Conservation (phyloP, 2,113 vertebrate genomes). For the Cyanocitta stelleri region DNA sequence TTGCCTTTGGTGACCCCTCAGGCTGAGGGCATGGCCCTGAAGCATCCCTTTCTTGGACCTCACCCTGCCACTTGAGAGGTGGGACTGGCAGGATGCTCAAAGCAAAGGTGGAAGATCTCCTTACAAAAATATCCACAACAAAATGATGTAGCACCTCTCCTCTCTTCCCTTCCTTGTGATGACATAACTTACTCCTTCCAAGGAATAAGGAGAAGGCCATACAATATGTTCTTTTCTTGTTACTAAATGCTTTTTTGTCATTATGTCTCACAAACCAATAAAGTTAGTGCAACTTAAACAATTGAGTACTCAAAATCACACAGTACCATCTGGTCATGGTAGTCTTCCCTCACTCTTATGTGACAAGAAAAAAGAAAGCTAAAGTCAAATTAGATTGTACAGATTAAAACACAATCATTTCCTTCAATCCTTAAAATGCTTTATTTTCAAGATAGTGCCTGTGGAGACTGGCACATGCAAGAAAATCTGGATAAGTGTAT, state of each 20-base stretch:
- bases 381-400: neutral
- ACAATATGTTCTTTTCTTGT: neutral
- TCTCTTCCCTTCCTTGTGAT: neutral
- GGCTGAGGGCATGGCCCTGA: neutral
- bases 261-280: neutral
- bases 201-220: neutral
- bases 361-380: neutral
- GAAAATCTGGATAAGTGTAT: neutral
- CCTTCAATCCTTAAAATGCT: neutral
- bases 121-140: neutral
- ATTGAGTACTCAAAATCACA: neutral
- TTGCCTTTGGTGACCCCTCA: no score
- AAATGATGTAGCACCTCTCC: neutral
- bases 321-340: neutral
- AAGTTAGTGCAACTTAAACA: neutral
- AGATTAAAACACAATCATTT: neutral
- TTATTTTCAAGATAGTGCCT: neutral
- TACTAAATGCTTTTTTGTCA: neutral
- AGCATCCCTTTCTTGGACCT: neutral
- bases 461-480: neutral
- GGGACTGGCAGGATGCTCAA: neutral
- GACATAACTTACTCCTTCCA: neutral
- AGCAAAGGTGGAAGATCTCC: neutral
- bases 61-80: neutral
- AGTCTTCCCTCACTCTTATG: neutral